Percentiles rank a stretch among this genome's conserved stretches.
Evolutionary conservation across 2,888 invertebrate genomes (phyloP).

Genomic region (Drosophila ochracea): DNA sequence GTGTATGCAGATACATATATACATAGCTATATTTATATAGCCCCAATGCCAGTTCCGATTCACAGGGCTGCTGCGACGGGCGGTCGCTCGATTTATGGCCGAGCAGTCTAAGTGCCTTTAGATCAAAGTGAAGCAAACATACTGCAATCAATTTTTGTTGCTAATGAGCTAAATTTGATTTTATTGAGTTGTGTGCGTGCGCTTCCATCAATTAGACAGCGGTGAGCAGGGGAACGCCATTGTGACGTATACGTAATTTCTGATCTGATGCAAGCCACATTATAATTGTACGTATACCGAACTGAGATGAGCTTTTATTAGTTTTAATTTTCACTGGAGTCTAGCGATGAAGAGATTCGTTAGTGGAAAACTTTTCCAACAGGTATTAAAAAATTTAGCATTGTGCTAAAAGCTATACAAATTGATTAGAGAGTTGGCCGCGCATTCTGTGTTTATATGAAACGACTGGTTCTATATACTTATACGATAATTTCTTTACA

Average conservation of each 20-base stretch:
- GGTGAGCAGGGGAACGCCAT: conserved; percentile 1
- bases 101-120: conserved; percentile 56
- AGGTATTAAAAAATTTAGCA: background rate
- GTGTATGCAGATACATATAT: conserved; percentile 1
- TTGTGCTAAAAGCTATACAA: background rate
- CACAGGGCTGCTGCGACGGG: conserved; percentile 29
- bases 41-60: conserved; percentile 34
- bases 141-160: conserved; percentile 77
- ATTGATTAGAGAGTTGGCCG: background rate
- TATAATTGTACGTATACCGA: conserved; percentile 5
- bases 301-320: conserved; percentile 15
- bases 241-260: conserved; percentile 50
- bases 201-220: conserved; percentile 31
- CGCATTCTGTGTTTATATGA: background rate
- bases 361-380: background rate
- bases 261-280: conserved; percentile 29
- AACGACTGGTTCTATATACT: background rate
- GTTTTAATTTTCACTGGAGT: background rate
- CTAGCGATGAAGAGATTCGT: background rate
- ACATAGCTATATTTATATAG: conserved; percentile 54
- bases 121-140: conserved; percentile 66
- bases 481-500: background rate
- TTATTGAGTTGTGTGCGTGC: conserved; percentile 69
- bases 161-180: conserved; percentile 79
- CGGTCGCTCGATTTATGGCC: conserved; percentile 52